Evolutionary conservation across 2,113 vertebrate species (phyloP), one percentile per base, ranked within the genome.

Genomic region (Danio rerio): DNA sequence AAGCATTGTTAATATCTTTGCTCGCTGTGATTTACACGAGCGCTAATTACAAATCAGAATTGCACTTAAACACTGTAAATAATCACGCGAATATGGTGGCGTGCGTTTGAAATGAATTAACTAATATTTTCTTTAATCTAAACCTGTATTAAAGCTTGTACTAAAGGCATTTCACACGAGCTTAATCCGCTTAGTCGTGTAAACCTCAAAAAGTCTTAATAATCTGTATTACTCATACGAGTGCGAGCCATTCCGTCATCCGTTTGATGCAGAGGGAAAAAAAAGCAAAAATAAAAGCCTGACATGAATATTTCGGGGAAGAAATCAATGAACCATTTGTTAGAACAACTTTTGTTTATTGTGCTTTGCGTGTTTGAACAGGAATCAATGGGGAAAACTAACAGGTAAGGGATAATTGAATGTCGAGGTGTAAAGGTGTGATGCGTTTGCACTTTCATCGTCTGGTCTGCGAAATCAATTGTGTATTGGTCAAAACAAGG

Each of bases 371-470:
- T 63, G 70, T 50, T 62, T 71, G 55, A n/a, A 43, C 11, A 42
- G 20, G 43, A 42, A 70, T 71, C 73, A 83, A 83, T 61, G 56
- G 58, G 18, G 21, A 53, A 62, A 63, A 13, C 21, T 78, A 69
- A 58, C 81, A 74, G 65, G 65, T 83, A 8, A 50, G 55, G 71
- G 74, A 71, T 83, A 83, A 83, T 78, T 83, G 81, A 47, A 78
- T 78, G 70, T 52, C 43, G 43, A 43, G 12, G 7, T n/a, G 53
- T 9, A 20, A 52, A 83, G 47, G 74, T 74, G 74, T 43, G 74
- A 71, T 21, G 40, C 9, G 15, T 83, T 78, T 61, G 68, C 66
- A 13, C 81, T 69, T 62, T 12, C 9, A n/a, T 62, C 73, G 63
- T 50, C 61, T 75, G 50, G 49, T 50, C 56, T 68, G 62, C 13